Base-by-base conservation (phyloP, 2,888 invertebrate species). In the Hemicrepidius hirtus region DNA sequence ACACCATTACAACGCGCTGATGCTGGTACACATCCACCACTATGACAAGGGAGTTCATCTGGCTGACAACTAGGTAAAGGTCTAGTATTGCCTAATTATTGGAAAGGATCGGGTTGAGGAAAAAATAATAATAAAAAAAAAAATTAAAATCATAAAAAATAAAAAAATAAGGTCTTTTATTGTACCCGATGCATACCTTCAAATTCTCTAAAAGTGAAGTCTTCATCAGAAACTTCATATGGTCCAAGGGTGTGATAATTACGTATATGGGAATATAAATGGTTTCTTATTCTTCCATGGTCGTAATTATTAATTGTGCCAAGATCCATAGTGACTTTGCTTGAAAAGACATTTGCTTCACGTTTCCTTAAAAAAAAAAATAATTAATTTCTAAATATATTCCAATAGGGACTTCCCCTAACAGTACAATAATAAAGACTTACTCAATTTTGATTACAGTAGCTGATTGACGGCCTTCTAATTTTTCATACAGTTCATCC, bases 391-490 rank as follows among this genome's bases (percentile, higher is more conserved):
- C n/a, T n/a, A n/a, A n/a, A n/a, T n/a, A n/a, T n/a, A n/a, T n/a
- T n/a, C 24, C 35, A 13, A 20, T 63, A 32, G 32, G 32, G 32
- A 32, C 28, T 6, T 32, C 28, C 16, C n/a, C 35, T 20, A 63
- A 28, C 0, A 16, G 20, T 13, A 20, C 16, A 53, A 49, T 21
- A 49, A 12, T 44, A 12, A 6, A 68, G 68, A 90, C 92, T 91
- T 86, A 94, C 94, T 91, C 90, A 82, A 93, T 91, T 76, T 91
- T 90, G 18, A 94, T 89, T 16, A 94, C 90, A 28, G 88, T 91
- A 0, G 92, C 89, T 3, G 87, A 87, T 80, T 91, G 91, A 4
- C 87, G 87, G 49, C 92, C 92, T 0, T 89, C 89, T 32, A 87
- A 76, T 60, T 79, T 77, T 7, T 87, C 86, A 79, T 90, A 92